Conservation (phyloP, 2,888 invertebrate genomes). For the Cryptus armator region DNA sequence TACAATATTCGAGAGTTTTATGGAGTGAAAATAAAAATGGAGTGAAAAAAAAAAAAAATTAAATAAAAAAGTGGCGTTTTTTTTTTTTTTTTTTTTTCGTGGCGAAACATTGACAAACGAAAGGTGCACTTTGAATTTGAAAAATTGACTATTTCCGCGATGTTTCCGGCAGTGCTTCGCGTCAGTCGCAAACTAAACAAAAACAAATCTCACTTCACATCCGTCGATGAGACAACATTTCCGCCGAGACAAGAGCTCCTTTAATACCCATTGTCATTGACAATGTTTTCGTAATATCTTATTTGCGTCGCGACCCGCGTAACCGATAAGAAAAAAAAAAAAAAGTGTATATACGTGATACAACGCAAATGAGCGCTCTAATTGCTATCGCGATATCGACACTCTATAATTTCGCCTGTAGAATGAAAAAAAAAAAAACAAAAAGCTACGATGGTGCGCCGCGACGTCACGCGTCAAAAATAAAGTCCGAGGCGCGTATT, state of each 20-base stretch:
- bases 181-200: neutral
- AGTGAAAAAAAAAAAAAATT: too few species aligned
- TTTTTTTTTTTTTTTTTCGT: too few species aligned
- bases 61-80: too few species aligned
- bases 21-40: too few species aligned
- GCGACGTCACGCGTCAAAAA: neutral
- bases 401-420: neutral
- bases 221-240: neutral
- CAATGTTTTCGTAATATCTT: neutral
- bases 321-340: neutral
- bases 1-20: too few species aligned
- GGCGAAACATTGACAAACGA: too few species aligned
- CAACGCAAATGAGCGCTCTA: slow-evolving; percentile 7
- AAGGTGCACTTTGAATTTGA: too few species aligned
- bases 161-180: too few species aligned
- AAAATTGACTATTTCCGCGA: too few species aligned
- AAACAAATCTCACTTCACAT: neutral
- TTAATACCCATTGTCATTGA: neutral
- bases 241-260: neutral
- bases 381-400: slow-evolving; percentile 1
- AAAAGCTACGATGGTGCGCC: neutral
- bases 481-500: neutral
- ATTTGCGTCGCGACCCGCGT: neutral
- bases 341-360: neutral
- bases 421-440: slow-evolving; percentile 8